A percentile compares a stretch with the other conserved stretches of the same genome.
These are phyloP conservation scores for Aphidius ervi DNA, from an alignment of 1,140 invertebrate genomes.

Conservation along the genomic window DNA sequence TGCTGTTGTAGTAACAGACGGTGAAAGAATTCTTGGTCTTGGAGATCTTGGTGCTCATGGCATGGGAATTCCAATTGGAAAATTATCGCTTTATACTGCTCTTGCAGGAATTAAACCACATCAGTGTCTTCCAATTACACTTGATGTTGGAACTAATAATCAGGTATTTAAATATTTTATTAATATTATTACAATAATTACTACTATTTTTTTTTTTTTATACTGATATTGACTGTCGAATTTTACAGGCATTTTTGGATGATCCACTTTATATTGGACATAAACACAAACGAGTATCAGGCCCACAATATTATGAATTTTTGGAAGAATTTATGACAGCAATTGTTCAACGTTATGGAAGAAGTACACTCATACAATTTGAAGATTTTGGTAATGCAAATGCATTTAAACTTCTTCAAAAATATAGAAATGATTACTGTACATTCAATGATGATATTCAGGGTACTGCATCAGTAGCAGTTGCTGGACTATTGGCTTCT, in stretches of 20 bases:
- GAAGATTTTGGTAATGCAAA: conserved; percentile 93
- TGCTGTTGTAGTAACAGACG: conserved; percentile 91
- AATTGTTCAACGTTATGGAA: conserved; percentile 76
- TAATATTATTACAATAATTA: no score
- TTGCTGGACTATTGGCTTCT: conserved; percentile 85
- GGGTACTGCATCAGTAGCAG: conserved; percentile 84
- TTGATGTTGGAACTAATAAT: conserved; percentile 93
- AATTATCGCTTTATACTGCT: conserved; percentile 87
- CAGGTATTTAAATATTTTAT: conserved; percentile 49
- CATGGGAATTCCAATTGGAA: conserved; percentile 93
- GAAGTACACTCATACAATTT: conserved; percentile 84
- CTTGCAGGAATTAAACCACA: conserved; percentile 88
- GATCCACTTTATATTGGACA: conserved; percentile 93
- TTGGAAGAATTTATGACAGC: conserved; percentile 97
- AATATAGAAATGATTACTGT: conserved; percentile 81
- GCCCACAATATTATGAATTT: conserved; percentile 83
- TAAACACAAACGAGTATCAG: conserved; percentile 74
- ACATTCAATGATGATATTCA: conserved; percentile 98
- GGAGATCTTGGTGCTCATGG: conserved; percentile 89
- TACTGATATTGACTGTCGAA: conserved; percentile 1
- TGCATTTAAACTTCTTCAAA: conserved; percentile 80
- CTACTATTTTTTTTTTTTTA: no score
- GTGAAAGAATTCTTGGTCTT: conserved; percentile 86
- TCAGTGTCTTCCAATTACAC: conserved; percentile 79
- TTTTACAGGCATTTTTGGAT: conserved; percentile 65